Evolutionary conservation across 2,113 vertebrate genomes (phyloP), one percentile per base, ranked within the genome.

Genomic region (Chlamydotis undulata): DNA sequence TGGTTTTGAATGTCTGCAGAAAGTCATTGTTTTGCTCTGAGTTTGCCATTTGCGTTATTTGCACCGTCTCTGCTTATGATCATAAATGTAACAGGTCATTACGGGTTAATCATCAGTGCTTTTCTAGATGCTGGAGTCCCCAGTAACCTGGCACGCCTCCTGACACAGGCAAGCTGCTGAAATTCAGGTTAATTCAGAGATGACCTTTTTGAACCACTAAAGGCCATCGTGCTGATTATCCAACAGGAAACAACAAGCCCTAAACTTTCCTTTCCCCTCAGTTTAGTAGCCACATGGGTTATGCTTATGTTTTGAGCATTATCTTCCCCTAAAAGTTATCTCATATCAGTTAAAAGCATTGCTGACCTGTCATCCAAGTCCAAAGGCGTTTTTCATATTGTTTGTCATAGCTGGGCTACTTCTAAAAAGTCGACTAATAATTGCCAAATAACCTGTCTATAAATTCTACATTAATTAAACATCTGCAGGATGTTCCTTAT

Each of bases 21-120:
- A 86, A 53, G 68, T 28, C 41, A 5, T 3, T 7, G 49, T 33
- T 89, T 18, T 90, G 68, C 9, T 88, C 28, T 53, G 74, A 84
- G 22, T 77, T 18, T 91, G 64, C 26, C 15, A 4, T 47, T 65
- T 67, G 31, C 4, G 1, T 39, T 41, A 33, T 19, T 63, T 81
- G 43, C 28, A 13, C 31, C 0, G 0, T 28, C 23, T 77, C 65
- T 67, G 50, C 19, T 70, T 47, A 31, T 1, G 47, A 41, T 41
- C 15, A 21, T 25, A 67, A 68, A 35, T 29, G 21, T 63, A 31
- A 80, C 65, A 75, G 29, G 28, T 68, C 47, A 10, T 31, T 37
- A 17, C 2, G 2, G 24, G 29, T 80, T 63, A 74, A 75, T 78
- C 21, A 22, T 47, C 57, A 9, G 16, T 33, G 12, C 11, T 29